Conservation (phyloP, 2,888 invertebrate species). For the Drosophila fungiperda region DNA sequence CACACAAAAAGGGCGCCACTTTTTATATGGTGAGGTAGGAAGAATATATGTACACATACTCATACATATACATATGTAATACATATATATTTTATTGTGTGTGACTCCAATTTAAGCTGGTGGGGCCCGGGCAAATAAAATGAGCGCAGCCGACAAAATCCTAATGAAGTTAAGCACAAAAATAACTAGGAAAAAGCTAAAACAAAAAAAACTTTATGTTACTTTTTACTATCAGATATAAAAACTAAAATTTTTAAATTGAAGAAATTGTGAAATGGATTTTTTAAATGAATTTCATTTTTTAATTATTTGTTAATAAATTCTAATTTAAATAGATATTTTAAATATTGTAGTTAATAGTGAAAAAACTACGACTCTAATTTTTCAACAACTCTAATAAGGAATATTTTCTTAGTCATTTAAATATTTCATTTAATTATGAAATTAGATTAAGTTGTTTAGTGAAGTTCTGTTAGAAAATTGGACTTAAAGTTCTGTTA, state of each 20-base stretch:
- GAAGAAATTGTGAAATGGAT: neutral
- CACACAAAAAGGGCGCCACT: slow-evolving; percentile 74
- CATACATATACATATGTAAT: slow-evolving; percentile 24
- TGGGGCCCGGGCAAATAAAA: slow-evolving; percentile 61
- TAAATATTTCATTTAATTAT: neutral
- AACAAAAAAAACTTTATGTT: slow-evolving; percentile 28
- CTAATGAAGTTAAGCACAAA: slow-evolving; percentile 52
- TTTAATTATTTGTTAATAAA: neutral
- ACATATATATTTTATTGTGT: slow-evolving; percentile 34
- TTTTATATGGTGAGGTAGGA: slow-evolving; percentile 78
- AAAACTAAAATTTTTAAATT: neutral
- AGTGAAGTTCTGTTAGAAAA: no score
- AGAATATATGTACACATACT: slow-evolving; percentile 31
- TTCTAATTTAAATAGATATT: neutral
- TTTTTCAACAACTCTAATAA: neutral
- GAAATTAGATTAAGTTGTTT: no score
- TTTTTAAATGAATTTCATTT: neutral
- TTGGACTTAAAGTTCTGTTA: neutral
- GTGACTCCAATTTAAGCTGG: slow-evolving; percentile 40
- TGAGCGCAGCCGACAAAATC: slow-evolving; percentile 43
- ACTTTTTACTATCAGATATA: neutral
- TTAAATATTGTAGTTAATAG: neutral
- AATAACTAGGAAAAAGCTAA: slow-evolving; percentile 31
- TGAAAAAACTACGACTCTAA: neutral
- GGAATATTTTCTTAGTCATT: neutral